These are phyloP conservation scores for Stictocephala bisonia DNA, from an alignment of 2,888 invertebrate genomes.

Conservation along the genomic window DNA sequence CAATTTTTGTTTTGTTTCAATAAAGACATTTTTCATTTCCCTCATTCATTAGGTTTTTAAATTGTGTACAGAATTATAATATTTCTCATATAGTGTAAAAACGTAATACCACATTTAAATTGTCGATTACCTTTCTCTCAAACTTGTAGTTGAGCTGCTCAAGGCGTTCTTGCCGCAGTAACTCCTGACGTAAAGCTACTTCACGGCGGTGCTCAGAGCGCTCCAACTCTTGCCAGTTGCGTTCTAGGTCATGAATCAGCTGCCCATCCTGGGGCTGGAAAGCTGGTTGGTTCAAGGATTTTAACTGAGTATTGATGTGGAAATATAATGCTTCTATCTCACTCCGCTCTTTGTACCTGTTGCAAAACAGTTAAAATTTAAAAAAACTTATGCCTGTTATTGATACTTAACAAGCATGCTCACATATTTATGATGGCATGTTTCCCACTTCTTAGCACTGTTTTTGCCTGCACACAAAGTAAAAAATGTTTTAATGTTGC, in stretches of 20 bases:
- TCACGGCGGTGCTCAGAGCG: constrained; percentile 94
- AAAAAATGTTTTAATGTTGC: too few relatives aligned
- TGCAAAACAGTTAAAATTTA: neutral
- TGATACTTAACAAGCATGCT: neutral
- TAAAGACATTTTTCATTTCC: too few relatives aligned
- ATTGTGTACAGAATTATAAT: too few relatives aligned
- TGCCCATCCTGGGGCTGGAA: constrained; percentile 91
- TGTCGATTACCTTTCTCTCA: constrained; percentile 91
- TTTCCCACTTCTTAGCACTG: too few relatives aligned
- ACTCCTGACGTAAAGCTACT: constrained; percentile 89
- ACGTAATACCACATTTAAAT: too few relatives aligned
- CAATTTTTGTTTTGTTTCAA: too few relatives aligned
- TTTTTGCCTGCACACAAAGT: too few relatives aligned
- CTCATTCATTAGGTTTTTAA: too few relatives aligned
- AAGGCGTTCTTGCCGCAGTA: constrained; percentile 90
- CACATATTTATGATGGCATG: too few relatives aligned
- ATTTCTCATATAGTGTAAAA: too few relatives aligned
- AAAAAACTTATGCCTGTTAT: neutral
- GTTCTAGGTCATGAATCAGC: constrained; percentile 93
- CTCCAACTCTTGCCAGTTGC: constrained; percentile 93
- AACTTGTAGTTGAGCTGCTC: constrained; percentile 97
- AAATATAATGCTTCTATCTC: constrained; percentile 97
- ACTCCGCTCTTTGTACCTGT: constrained; percentile 93
- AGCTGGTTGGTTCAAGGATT: constrained; percentile 90
- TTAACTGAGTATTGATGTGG: constrained; percentile 95